Percentiles rank a stretch among this genome's conserved stretches.
Conservation (phyloP, 2,113 vertebrate species). For the Oreotrochilus melanogaster region DNA sequence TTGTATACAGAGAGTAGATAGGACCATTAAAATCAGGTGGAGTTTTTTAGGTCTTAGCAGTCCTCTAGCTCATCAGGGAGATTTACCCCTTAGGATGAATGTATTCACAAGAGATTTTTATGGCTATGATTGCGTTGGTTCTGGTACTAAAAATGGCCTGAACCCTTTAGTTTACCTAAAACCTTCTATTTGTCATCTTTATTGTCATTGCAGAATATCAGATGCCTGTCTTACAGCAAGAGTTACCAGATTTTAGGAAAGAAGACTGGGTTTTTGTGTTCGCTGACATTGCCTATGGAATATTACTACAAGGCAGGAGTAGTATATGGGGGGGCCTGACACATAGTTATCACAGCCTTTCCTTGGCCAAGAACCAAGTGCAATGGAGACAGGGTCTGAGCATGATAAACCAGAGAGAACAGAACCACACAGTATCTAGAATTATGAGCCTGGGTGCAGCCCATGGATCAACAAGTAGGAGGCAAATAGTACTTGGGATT, state of each 20-base stretch:
- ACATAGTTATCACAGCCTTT: not conserved
- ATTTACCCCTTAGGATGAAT: not conserved
- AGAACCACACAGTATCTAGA: not conserved
- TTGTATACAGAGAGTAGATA: rapidly evolving
- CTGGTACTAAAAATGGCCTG: not conserved
- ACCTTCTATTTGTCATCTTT: not conserved
- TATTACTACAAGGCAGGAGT: not conserved
- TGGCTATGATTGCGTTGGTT: not conserved
- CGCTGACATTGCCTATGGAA: not conserved
- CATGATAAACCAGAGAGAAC: not conserved
- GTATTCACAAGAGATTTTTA: not conserved
- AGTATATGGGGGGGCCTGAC: not conserved
- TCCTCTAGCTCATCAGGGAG: not conserved
- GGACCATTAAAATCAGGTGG: not conserved
- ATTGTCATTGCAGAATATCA: not conserved
- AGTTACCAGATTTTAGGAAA: not conserved
- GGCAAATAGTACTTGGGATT: not conserved
- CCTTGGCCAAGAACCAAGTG: not conserved
- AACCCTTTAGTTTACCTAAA: not conserved
- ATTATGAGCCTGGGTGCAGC: not conserved
- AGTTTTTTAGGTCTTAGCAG: not conserved
- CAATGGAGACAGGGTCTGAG: not conserved
- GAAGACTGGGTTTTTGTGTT: not conserved
- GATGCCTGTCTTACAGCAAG: not conserved
- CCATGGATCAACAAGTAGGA: not conserved